Conservation (phyloP, 2,797 vertebrate genomes). For the Helostoma temminkii region DNA sequence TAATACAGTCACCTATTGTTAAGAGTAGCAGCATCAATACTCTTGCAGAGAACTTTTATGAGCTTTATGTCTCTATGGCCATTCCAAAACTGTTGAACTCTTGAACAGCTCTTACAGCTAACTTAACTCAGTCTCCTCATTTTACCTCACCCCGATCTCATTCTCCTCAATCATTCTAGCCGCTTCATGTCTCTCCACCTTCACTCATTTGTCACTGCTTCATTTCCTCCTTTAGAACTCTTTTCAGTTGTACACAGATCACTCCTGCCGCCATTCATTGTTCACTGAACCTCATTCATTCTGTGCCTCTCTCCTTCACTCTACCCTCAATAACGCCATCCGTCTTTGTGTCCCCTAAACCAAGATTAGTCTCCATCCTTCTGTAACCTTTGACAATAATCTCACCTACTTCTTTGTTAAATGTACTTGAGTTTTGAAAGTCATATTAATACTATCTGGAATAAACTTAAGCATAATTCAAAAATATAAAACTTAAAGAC, state of each 20-base stretch:
- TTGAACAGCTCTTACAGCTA: conserved; percentile 5
- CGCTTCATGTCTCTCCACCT: conserved; percentile 48
- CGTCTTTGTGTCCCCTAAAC: conserved; percentile 61
- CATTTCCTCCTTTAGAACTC: conserved; percentile 60
- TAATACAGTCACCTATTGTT: conserved; percentile 32
- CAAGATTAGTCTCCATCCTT: conserved; percentile 64
- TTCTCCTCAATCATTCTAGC: conserved; percentile 55
- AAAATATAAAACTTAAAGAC: neutral
- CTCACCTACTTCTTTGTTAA: conserved; percentile 10
- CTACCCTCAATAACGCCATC: conserved; percentile 64
- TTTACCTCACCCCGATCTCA: conserved; percentile 48
- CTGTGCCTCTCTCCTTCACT: conserved; percentile 59
- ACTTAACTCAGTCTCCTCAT: conserved; percentile 37
- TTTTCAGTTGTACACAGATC: conserved; percentile 64
- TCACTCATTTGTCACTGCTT: conserved; percentile 70
- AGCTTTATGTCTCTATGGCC: conserved; percentile 26
- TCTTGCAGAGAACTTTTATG: conserved; percentile 30
- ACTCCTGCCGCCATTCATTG: conserved; percentile 64
- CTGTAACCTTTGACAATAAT: conserved; percentile 55
- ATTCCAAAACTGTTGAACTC: conserved; percentile 8
- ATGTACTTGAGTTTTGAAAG: conserved; percentile 24
- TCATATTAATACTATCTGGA: conserved; percentile 5
- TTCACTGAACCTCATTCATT: conserved; percentile 68
- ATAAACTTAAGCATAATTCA: neutral
- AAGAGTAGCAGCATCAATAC: conserved; percentile 14